Evolutionary conservation across 2,113 vertebrate genomes (phyloP).

Genomic region (Neolamprologus kungweensis): DNA sequence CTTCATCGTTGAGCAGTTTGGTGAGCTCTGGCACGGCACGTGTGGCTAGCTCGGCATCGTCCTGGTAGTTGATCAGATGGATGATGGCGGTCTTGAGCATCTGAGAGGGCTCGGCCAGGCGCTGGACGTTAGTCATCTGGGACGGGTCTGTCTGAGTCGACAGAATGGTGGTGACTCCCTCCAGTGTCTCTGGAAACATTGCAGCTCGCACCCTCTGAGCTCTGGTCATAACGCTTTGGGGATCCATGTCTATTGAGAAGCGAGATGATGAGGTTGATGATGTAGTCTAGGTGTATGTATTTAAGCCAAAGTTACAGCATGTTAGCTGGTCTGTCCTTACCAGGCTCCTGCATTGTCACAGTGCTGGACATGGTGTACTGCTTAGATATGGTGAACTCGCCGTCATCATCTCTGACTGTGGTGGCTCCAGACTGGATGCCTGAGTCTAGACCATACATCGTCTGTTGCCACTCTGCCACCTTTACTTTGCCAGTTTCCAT

Average conservation of each 20-base stretch:
- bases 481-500: slow-evolving; percentile 64
- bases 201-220: slow-evolving; percentile 83
- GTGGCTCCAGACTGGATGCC: slow-evolving; percentile 89
- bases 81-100: slow-evolving; percentile 90
- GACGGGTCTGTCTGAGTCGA: slow-evolving; percentile 80
- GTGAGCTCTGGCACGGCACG: slow-evolving; percentile 93
- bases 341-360: slow-evolving; percentile 54
- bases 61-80: slow-evolving; percentile 98
- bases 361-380: slow-evolving; percentile 77
- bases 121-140: slow-evolving; percentile 93
- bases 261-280: neutral
- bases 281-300: neutral
- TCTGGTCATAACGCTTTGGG: slow-evolving; percentile 79
- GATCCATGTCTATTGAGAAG: slow-evolving; percentile 69
- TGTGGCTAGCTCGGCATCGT: slow-evolving; percentile 89
- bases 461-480: slow-evolving; percentile 87
- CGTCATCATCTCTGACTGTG: slow-evolving; percentile 82
- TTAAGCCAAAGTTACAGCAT: neutral
- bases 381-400: slow-evolving; percentile 70
- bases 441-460: slow-evolving; percentile 78
- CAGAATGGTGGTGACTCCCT: slow-evolving; percentile 72
- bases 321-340: neutral
- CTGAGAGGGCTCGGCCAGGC: slow-evolving; percentile 90
- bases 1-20: slow-evolving; percentile 93
- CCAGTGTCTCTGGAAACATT: slow-evolving; percentile 86